A percentile compares a stretch with the other conserved stretches of the same genome.
Conservation (phyloP, 2,888 invertebrate species). For the Creontiades dilutus region DNA sequence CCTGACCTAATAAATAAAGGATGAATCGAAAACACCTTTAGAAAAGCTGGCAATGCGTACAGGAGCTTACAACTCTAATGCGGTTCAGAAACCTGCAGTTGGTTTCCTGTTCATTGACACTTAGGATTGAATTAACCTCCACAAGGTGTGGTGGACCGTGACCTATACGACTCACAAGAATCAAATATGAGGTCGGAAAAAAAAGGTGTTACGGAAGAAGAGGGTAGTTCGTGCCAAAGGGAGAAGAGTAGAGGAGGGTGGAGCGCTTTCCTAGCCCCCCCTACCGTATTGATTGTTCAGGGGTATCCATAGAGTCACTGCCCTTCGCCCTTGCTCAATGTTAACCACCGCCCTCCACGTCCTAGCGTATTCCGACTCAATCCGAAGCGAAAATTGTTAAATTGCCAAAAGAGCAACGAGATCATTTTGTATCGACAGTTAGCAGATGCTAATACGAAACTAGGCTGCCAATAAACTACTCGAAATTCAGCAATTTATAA, state of each 20-base stretch:
- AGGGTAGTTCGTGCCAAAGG: background rate
- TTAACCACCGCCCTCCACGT: conserved; percentile 22
- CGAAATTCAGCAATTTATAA: too few species aligned
- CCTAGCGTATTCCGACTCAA: background rate
- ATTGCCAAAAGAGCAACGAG: too few species aligned
- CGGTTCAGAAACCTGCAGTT: too few species aligned
- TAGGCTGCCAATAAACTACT: too few species aligned
- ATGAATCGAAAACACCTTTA: too few species aligned
- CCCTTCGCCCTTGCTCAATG: conserved; percentile 53
- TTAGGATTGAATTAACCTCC: background rate
- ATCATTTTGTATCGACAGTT: too few species aligned
- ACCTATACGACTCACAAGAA: conserved; percentile 22
- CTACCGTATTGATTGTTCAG: conserved; percentile 44
- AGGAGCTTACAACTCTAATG: too few species aligned
- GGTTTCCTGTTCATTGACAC: background rate
- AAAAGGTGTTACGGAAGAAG: background rate
- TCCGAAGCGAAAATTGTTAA: too few species aligned
- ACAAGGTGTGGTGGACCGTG: background rate
- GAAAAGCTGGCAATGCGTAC: too few species aligned
- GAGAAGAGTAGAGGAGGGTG: background rate
- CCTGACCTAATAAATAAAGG: too few species aligned
- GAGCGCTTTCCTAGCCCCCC: background rate
- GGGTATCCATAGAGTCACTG: conserved; percentile 42
- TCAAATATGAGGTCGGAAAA: conserved; percentile 26
- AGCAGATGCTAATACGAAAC: too few species aligned